phyloP scores from a whole-genome alignment of 2,888 invertebrate genomes.

The Thereva unica region DNA sequence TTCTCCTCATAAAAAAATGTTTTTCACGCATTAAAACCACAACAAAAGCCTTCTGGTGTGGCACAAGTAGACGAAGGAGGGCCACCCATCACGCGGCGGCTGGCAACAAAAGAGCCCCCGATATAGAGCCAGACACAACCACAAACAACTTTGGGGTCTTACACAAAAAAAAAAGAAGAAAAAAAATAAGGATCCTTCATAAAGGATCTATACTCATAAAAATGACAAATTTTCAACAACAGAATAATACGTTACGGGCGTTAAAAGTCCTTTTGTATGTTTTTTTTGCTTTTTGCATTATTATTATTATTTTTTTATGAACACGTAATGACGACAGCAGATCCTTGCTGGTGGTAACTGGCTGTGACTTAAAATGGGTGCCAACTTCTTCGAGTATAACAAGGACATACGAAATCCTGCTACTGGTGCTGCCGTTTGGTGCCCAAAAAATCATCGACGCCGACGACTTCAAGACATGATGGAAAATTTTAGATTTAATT shows the following conservation, averaged over 20 bases:
- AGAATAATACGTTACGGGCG: slow-evolving; percentile 12
- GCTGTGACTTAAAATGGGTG: too few species aligned
- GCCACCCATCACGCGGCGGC: not conserved
- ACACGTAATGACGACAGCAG: slow-evolving; percentile 8
- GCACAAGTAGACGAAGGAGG: not conserved
- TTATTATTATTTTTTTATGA: slow-evolving; percentile 5
- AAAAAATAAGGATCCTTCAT: slow-evolving; percentile 6
- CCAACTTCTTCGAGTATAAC: too few species aligned
- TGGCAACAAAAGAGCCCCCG: not conserved
- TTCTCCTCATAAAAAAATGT: slow-evolving; percentile 5
- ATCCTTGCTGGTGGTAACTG: too few species aligned
- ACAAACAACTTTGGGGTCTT: not conserved
- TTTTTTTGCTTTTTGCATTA: slow-evolving; percentile 8
- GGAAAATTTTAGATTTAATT: too few species aligned
- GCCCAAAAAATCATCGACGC: too few species aligned
- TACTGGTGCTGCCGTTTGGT: too few species aligned
- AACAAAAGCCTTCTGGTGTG: slow-evolving; percentile 15
- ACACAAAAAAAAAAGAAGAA: not conserved
- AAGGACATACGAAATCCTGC: too few species aligned
- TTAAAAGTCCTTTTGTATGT: slow-evolving; percentile 16
- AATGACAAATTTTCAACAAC: slow-evolving; percentile 28
- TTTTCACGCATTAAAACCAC: slow-evolving; percentile 29
- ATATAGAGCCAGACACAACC: not conserved
- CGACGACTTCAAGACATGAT: too few species aligned
- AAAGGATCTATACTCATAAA: slow-evolving; percentile 13